Evolutionary conservation across 2,797 vertebrate genomes (phyloP).

Genomic region (Podarcis siculus): DNA sequence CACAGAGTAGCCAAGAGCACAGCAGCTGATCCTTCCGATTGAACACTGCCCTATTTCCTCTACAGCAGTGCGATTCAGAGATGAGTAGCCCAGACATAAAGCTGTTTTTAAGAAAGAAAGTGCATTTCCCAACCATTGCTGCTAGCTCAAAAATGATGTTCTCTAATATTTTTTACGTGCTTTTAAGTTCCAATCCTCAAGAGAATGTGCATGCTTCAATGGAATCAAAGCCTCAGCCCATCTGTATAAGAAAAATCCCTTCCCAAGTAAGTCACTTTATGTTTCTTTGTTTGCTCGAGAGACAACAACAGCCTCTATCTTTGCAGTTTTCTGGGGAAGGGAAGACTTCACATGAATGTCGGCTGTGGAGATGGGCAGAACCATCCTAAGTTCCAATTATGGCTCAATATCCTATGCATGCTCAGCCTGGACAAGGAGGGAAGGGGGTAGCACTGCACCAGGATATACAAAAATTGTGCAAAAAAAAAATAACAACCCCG

Average conservation of each 20-base stretch:
- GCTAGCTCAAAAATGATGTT: background rate
- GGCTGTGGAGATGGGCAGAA: background rate
- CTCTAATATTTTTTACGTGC: background rate
- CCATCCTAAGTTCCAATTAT: background rate
- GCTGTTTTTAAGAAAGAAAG: slow-evolving; percentile 19
- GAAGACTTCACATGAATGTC: background rate
- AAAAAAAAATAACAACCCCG: no score
- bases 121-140: slow-evolving; percentile 1
- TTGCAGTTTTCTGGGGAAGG: background rate
- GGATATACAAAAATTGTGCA: no score
- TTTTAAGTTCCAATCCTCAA: slow-evolving; percentile 1
- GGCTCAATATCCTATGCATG: background rate
- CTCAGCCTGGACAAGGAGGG: background rate
- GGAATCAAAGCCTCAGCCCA: background rate
- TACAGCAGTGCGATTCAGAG: slow-evolving; percentile 7
- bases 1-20: background rate
- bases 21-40: background rate
- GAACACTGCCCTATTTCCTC: slow-evolving; percentile 27
- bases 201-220: slow-evolving; percentile 15
- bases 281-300: background rate
- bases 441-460: no score
- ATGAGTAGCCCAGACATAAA: slow-evolving; percentile 18
- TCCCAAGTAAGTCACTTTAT: background rate
- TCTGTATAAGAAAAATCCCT: background rate
- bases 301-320: background rate